Conservation (phyloP, 2,797 vertebrate genomes). For the Nannoperca australis region DNA sequence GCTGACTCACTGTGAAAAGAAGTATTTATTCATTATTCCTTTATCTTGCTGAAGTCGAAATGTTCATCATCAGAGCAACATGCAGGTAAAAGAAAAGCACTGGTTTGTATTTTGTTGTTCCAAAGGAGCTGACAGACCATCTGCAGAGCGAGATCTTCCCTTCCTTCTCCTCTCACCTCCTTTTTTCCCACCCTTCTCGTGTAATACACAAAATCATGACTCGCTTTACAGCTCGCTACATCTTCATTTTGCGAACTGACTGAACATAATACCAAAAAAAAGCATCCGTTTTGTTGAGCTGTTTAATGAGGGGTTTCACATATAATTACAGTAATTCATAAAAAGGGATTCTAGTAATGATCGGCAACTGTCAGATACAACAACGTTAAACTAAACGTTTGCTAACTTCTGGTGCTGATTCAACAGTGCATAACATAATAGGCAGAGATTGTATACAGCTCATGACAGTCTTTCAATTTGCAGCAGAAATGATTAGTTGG, state of each 20-base stretch:
- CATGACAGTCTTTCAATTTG: neutral
- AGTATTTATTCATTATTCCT: conserved; percentile 43
- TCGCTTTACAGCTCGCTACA: neutral
- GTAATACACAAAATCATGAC: conserved; percentile 8
- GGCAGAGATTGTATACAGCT: neutral
- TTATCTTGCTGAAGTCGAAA: conserved; percentile 27
- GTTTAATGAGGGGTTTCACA: neutral
- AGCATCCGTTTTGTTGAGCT: neutral
- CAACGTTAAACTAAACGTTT: neutral
- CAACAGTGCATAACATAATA: neutral
- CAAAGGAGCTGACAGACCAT: conserved; percentile 41
- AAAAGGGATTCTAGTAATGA: neutral
- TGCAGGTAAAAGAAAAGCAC: conserved; percentile 36
- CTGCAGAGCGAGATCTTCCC: conserved; percentile 36
- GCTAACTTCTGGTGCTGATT: neutral
- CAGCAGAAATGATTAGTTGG: no score
- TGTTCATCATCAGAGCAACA: conserved; percentile 23
- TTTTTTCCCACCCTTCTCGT: conserved; percentile 1
- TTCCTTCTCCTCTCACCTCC: conserved; percentile 26
- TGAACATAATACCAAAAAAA: neutral
- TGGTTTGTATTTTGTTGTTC: conserved; percentile 21
- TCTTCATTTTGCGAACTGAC: conserved; percentile 3
- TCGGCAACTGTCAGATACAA: neutral
- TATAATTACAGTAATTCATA: neutral
- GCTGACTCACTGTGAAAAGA: conserved; percentile 29